These are phyloP conservation scores for Esperia sulphurella DNA, from an alignment of 2,888 invertebrate genomes.

Conservation along the genomic window DNA sequence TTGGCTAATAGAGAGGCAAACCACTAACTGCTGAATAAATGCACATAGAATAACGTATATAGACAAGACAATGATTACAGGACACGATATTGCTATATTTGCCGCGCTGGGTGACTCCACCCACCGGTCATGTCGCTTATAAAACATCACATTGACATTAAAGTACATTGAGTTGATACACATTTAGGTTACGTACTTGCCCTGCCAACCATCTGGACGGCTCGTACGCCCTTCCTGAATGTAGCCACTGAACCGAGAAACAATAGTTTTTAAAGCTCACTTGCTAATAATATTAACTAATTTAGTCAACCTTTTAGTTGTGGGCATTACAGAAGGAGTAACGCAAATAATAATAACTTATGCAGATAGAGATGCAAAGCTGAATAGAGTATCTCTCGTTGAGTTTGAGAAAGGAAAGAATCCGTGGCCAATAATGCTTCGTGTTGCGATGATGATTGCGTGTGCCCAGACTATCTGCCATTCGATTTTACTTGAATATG, in stretches of 20 bases:
- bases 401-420: conserved; percentile 18
- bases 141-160: conserved; percentile 70
- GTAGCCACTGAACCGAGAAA: conserved; percentile 93
- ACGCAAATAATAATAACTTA: conserved; percentile 45
- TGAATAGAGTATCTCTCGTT: conserved; percentile 29
- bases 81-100: conserved; percentile 69
- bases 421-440: conserved; percentile 18
- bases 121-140: conserved; percentile 39
- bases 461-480: conserved; percentile 14
- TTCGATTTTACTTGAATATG: neutral
- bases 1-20: conserved; percentile 74
- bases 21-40: conserved; percentile 74
- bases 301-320: conserved; percentile 42
- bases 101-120: conserved; percentile 35
- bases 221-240: conserved; percentile 99
- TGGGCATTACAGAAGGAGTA: conserved; percentile 37
- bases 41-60: conserved; percentile 72
- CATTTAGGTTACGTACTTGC: conserved; percentile 92
- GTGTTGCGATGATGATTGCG: conserved; percentile 8
- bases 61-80: conserved; percentile 73
- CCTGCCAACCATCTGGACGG: conserved; percentile 98
- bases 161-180: conserved; percentile 58
- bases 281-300: conserved; percentile 30
- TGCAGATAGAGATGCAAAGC: conserved; percentile 68
- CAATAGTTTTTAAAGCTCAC: conserved; percentile 56